These are phyloP conservation scores for Apodemus agrarius DNA, from an alignment of 2,797 vertebrate genomes.

Conservation along the genomic window DNA sequence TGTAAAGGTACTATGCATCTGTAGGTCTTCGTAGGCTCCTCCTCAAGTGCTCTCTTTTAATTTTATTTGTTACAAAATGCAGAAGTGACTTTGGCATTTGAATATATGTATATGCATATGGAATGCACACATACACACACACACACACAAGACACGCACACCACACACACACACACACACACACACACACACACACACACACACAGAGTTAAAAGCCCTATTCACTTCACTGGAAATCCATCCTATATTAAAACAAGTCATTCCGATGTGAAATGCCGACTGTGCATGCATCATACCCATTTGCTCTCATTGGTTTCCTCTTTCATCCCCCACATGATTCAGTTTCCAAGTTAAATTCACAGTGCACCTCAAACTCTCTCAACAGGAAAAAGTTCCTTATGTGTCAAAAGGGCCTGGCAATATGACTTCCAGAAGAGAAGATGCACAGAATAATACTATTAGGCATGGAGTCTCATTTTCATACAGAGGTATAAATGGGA, in stretches of 20 bases:
- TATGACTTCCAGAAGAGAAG: slow-evolving; percentile 69
- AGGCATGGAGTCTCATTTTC: slow-evolving; percentile 63
- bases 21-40: slow-evolving; percentile 39
- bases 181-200: neutral
- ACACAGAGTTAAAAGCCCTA: slow-evolving; percentile 72
- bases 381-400: slow-evolving; percentile 50
- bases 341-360: slow-evolving; percentile 73
- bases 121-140: neutral
- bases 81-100: slow-evolving; percentile 70
- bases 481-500: slow-evolving; percentile 37
- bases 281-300: slow-evolving; percentile 56
- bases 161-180: neutral
- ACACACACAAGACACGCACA: too few species aligned
- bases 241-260: slow-evolving; percentile 58
- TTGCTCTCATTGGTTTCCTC: slow-evolving; percentile 60
- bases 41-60: slow-evolving; percentile 55
- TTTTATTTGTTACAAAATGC: slow-evolving; percentile 71
- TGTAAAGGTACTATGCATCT: slow-evolving; percentile 19
- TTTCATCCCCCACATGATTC: slow-evolving; percentile 73
- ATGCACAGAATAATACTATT: slow-evolving; percentile 49
- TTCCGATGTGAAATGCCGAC: slow-evolving; percentile 59
- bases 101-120: slow-evolving; percentile 30
- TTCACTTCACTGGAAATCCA: slow-evolving; percentile 56
- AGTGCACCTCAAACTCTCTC: slow-evolving; percentile 65
- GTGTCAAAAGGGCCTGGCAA: slow-evolving; percentile 52